These are phyloP conservation scores for Chaetodon trifasciatus DNA, from an alignment of 2,797 vertebrate genomes.

Conservation along the genomic window DNA sequence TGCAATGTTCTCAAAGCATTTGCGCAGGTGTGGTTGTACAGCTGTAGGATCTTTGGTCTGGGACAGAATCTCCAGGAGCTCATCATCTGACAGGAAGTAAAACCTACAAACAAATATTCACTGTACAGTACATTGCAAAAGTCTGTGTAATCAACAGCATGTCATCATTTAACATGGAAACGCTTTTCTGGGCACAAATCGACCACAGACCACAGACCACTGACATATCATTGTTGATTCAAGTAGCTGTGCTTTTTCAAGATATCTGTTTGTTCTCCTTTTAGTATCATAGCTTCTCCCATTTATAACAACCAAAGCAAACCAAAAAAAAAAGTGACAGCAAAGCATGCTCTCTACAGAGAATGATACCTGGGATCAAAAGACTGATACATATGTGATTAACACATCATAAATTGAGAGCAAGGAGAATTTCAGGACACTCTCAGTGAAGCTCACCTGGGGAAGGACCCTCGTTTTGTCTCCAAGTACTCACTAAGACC, in stretches of 20 bases:
- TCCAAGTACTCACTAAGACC: slow-evolving; percentile 94
- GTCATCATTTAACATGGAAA: neutral
- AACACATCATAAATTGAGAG: neutral
- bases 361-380: neutral
- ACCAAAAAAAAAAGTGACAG: neutral
- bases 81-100: slow-evolving; percentile 96
- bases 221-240: neutral
- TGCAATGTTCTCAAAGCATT: slow-evolving; percentile 95
- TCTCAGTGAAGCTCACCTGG: slow-evolving; percentile 79
- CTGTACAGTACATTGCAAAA: neutral
- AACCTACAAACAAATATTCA: slow-evolving; percentile 85
- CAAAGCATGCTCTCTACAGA: neutral
- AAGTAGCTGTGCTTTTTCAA: neutral
- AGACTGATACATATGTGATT: neutral
- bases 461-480: slow-evolving; percentile 89
- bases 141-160: neutral
- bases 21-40: slow-evolving; percentile 92
- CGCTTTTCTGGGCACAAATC: neutral
- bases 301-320: neutral
- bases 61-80: slow-evolving; percentile 94
- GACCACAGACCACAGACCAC: neutral
- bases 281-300: neutral
- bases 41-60: slow-evolving; percentile 94
- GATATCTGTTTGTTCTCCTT: neutral
- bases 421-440: neutral